Percentiles rank a stretch among this genome's conserved stretches.
Evolutionary conservation across 1,140 invertebrate genomes (phyloP).

Genomic region (Musca vetustissima): DNA sequence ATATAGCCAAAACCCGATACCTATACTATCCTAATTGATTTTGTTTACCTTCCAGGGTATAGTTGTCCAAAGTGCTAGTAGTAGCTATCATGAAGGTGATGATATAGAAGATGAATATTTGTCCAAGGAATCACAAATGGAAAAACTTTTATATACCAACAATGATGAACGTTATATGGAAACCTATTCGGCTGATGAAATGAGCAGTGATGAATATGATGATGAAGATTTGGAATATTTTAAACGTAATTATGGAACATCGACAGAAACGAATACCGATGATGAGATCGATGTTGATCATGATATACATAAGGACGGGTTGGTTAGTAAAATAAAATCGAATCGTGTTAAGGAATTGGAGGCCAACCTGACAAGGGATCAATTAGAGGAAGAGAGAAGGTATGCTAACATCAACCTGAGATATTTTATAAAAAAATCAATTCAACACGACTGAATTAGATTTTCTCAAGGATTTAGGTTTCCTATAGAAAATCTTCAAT

Average conservation of each 20-base stretch:
- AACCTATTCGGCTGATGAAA: slow-evolving; percentile 29
- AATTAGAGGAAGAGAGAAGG: slow-evolving; percentile 45
- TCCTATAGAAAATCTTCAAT: too few species aligned
- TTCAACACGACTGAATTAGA: too few species aligned
- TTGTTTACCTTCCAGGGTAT: not conserved
- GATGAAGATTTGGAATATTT: slow-evolving; percentile 40
- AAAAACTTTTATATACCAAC: not conserved
- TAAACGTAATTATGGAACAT: slow-evolving; percentile 27
- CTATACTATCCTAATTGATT: too few species aligned
- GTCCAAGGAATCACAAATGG: slow-evolving; percentile 4
- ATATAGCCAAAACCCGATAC: not conserved
- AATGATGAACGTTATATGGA: slow-evolving; percentile 1
- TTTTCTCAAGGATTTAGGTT: too few species aligned
- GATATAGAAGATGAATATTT: slow-evolving; percentile 6
- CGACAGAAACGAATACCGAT: slow-evolving; percentile 31
- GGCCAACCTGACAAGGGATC: slow-evolving; percentile 39
- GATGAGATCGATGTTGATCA: slow-evolving; percentile 27
- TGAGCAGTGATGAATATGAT: slow-evolving; percentile 34
- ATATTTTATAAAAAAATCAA: too few species aligned
- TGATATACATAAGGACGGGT: slow-evolving; percentile 37
- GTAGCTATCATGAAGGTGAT: not conserved
- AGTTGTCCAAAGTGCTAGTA: not conserved
- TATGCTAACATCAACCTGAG: not conserved
- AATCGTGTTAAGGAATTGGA: slow-evolving; percentile 43
- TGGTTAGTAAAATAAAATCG: slow-evolving; percentile 46